Percentiles rank a stretch among this genome's conserved stretches.
These are phyloP conservation scores for Caranx melampygus DNA, from an alignment of 2,113 vertebrate species.

Conservation along the genomic window DNA sequence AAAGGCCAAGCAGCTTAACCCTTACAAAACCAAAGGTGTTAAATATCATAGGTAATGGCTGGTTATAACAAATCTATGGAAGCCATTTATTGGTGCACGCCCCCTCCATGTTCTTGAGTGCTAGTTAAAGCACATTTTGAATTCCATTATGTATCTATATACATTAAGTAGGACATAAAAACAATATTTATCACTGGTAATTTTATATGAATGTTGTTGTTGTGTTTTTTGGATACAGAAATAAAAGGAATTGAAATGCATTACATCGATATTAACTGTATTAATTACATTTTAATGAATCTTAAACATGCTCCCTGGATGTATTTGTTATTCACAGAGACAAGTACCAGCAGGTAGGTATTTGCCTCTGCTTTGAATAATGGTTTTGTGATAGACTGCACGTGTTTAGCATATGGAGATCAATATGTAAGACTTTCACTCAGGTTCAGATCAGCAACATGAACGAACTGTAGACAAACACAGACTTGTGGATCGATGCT, in stretches of 20 bases:
- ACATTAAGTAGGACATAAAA: conserved; percentile 21
- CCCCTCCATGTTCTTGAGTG: conserved; percentile 17
- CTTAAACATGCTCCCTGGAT: conserved; percentile 10
- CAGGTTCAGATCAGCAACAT: conserved; percentile 72
- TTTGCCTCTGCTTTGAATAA: conserved; percentile 72
- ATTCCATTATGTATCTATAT: conserved; percentile 28
- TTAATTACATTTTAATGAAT: conserved; percentile 18
- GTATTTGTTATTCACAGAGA: conserved; percentile 12
- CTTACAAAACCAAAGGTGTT: conserved; percentile 82
- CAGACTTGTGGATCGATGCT: conserved; percentile 82
- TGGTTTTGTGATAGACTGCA: conserved; percentile 76
- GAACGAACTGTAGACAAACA: conserved; percentile 75
- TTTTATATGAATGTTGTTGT: background rate
- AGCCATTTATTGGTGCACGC: conserved; percentile 46
- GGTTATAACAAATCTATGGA: conserved; percentile 68
- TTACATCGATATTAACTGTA: conserved; percentile 3
- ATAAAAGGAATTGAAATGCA: conserved; percentile 8
- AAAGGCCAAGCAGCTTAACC: conserved; percentile 85
- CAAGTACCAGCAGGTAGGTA: conserved; percentile 12
- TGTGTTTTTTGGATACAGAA: background rate
- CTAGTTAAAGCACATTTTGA: conserved; percentile 32
- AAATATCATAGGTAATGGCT: conserved; percentile 83
- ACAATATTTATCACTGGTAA: background rate
- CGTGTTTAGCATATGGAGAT: conserved; percentile 81
- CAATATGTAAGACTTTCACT: conserved; percentile 80